Evolutionary conservation across 1,140 invertebrate genomes (phyloP).

Genomic region (Apocrypta bakeri): DNA sequence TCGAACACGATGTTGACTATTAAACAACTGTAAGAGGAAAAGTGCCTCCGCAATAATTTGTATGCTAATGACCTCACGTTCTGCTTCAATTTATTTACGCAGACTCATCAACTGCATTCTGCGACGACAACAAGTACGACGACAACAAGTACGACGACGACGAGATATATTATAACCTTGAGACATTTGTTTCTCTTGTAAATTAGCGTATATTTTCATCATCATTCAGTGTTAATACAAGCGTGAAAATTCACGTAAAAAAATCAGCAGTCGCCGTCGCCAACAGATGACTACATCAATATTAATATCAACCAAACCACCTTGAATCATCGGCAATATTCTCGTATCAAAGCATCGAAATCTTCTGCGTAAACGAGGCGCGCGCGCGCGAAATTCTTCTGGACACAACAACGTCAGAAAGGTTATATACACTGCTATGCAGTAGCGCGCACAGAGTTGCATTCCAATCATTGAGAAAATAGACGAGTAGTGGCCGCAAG

Average conservation of each 20-base stretch:
- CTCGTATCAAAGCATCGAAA: neutral
- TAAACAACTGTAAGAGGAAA: neutral
- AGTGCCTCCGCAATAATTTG: neutral
- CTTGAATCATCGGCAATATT: conserved; percentile 9
- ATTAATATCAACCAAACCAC: conserved; percentile 31
- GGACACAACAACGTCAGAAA: conserved; percentile 31
- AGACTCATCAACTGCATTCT: neutral
- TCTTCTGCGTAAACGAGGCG: too few relatives aligned
- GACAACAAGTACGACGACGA: conserved; percentile 43
- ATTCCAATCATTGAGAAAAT: conserved; percentile 66
- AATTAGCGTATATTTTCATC: conserved; percentile 21
- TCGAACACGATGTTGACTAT: neutral
- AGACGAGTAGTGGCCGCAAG: conserved; percentile 49
- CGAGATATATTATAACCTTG: neutral
- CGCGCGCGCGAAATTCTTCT: neutral
- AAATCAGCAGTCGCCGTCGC: neutral
- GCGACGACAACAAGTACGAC: too few relatives aligned
- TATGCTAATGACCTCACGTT: neutral
- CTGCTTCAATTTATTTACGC: neutral
- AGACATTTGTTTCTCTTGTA: conserved; percentile 48
- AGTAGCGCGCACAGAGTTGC: conserved; percentile 46
- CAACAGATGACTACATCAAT: neutral
- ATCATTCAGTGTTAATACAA: conserved; percentile 36
- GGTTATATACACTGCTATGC: neutral
- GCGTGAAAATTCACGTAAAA: conserved; percentile 38